Conservation (phyloP, 2,888 invertebrate genomes). For the Chloroclysta siterata region DNA sequence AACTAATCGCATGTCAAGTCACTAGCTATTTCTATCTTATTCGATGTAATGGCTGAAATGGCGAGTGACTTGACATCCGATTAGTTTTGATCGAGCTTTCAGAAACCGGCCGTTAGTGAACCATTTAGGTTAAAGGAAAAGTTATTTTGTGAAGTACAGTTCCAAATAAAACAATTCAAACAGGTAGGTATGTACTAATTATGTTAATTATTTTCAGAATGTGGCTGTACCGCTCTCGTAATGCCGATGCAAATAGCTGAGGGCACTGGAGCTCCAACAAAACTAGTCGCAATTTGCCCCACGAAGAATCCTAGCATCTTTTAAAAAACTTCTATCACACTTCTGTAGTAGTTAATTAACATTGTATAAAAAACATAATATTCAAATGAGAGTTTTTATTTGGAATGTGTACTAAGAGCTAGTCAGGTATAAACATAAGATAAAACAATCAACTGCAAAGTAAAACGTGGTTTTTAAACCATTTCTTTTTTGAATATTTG, state of each 20-base stretch:
- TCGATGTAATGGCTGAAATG: no score
- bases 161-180: no score
- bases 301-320: constrained; percentile 40
- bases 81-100: no score
- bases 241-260: constrained; percentile 87
- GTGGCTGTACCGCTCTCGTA: constrained; percentile 81
- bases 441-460: constrained; percentile 18
- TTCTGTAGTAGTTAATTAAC: background rate
- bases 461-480: constrained; percentile 13
- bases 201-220: constrained; percentile 62
- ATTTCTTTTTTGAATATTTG: background rate
- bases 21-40: no score
- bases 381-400: constrained; percentile 27
- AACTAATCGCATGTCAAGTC: no score
- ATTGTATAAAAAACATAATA: background rate
- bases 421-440: constrained; percentile 2
- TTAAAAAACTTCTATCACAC: background rate
- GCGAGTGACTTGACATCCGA: no score
- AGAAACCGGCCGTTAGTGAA: no score
- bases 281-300: constrained; percentile 84
- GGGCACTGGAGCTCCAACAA: constrained; percentile 87
- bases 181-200: no score
- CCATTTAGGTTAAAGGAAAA: no score
- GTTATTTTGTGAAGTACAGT: no score
- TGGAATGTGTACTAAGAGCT: constrained; percentile 17